These are phyloP conservation scores for Felis catus DNA, from an alignment of 2,113 vertebrate genomes.

Conservation along the genomic window F.catus_Fca126_mat1.0 CM031416.1:38332501-38333000, in stretches of 20 bases:
- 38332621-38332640: neutral
- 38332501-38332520: neutral
- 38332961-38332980: slow-evolving; percentile 49
- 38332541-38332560: neutral
- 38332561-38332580: neutral
- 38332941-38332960: slow-evolving; percentile 17
- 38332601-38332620: neutral
- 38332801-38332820: slow-evolving; percentile 47
- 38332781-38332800: neutral
- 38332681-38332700: too few species aligned
- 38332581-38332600: neutral
- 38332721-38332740: neutral
- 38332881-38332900: neutral
- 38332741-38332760: fast-evolving
- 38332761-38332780: neutral
- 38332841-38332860: slow-evolving; percentile 42
- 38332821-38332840: slow-evolving; percentile 71
- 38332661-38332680: neutral
- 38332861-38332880: slow-evolving; percentile 47
- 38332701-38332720: neutral
- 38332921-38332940: slow-evolving; percentile 25
- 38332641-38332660: neutral
- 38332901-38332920: neutral
- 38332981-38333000: neutral
- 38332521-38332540: neutral